Conservation (phyloP, 2,888 invertebrate genomes). For the Caenorhabditis panamensis region DNA sequence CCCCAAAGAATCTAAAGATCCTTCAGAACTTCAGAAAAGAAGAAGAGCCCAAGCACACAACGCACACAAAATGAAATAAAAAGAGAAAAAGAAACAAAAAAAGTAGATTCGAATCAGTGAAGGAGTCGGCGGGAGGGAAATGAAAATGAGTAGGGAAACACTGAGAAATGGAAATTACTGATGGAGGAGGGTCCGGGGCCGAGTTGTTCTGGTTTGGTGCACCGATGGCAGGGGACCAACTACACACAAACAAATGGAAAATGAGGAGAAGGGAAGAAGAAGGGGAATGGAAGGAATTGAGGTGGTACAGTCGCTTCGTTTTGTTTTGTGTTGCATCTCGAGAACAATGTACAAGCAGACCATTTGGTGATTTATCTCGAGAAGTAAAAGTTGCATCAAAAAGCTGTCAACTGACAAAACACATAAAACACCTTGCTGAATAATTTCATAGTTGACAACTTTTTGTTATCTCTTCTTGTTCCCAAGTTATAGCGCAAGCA, state of each 20-base stretch:
- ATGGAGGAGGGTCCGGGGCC: slow-evolving; percentile 1
- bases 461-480: too few relatives aligned
- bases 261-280: background rate
- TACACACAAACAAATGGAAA: slow-evolving; percentile 9
- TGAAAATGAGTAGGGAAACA: slow-evolving; percentile 17
- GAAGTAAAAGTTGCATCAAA: too few relatives aligned
- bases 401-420: too few relatives aligned
- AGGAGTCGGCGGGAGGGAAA: background rate
- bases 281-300: background rate
- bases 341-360: too few relatives aligned
- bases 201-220: slow-evolving; percentile 5
- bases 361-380: too few relatives aligned
- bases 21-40: background rate
- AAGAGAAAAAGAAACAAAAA: slow-evolving; percentile 4
- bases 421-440: too few relatives aligned
- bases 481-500: too few relatives aligned
- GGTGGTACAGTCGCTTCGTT: too few relatives aligned
- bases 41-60: background rate
- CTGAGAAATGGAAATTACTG: slow-evolving; percentile 23
- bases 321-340: too few relatives aligned
- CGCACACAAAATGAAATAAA: background rate
- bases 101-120: slow-evolving; percentile 38
- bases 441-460: too few relatives aligned
- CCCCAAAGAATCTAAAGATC: too few relatives aligned
- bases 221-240: background rate